Conservation (phyloP, 2,113 vertebrate species). For the Pangasianodon hypophthalmus region DNA sequence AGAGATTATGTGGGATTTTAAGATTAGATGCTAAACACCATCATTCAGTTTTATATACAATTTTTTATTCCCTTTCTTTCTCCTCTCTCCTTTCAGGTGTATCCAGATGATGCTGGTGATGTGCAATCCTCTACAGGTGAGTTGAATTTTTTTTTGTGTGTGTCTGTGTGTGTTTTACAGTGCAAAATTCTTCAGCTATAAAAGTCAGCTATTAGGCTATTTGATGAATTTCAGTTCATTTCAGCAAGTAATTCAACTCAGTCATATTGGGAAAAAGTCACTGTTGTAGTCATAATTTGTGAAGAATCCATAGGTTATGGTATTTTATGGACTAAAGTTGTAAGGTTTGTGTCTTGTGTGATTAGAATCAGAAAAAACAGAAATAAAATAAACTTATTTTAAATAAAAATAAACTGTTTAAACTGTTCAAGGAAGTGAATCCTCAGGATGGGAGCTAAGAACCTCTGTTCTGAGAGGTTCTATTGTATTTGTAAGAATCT, state of each 20-base stretch:
- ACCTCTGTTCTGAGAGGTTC: background rate
- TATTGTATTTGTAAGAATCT: background rate
- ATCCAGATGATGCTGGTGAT: conserved; percentile 82
- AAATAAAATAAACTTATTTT: background rate
- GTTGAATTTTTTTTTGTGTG: conserved; percentile 35
- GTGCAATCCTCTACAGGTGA: conserved; percentile 80
- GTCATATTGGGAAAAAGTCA: background rate
- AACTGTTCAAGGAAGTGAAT: background rate
- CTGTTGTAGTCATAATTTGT: background rate
- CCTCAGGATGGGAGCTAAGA: background rate
- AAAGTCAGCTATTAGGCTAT: background rate
- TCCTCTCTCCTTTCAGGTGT: conserved; percentile 68
- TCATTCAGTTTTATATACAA: background rate
- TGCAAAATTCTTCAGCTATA: background rate
- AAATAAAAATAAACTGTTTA: background rate
- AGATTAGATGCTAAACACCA: background rate
- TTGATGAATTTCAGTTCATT: background rate
- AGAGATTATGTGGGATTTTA: background rate
- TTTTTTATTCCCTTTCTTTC: background rate
- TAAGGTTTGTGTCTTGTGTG: background rate
- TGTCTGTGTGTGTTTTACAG: background rate
- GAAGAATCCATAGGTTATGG: background rate
- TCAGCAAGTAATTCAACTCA: background rate
- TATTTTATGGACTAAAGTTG: background rate
- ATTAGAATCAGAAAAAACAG: background rate